phyloP scores from a whole-genome alignment of 2,888 invertebrate species.

The Metallyticus violacea region DNA sequence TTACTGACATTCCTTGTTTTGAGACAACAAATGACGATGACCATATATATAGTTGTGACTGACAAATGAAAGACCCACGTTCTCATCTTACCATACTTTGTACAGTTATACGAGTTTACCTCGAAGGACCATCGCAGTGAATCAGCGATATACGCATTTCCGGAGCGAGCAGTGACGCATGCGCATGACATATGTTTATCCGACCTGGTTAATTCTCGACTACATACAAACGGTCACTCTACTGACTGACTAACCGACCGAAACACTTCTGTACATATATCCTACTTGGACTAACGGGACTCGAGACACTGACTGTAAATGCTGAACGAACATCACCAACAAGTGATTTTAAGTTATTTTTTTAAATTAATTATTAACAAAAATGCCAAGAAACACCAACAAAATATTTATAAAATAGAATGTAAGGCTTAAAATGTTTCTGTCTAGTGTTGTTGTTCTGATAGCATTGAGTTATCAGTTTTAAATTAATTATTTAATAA shows the following conservation, averaged over 20 bases:
- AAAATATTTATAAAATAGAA: background rate
- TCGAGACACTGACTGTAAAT: background rate
- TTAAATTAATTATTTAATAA: constrained; percentile 11
- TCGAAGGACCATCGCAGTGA: background rate
- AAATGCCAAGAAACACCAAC: background rate
- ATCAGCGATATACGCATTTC: background rate
- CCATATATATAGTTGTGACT: background rate
- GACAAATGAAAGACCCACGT: background rate
- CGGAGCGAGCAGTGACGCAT: background rate
- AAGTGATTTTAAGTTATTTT: background rate
- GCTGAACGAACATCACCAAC: background rate
- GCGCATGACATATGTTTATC: background rate
- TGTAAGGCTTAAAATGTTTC: too few relatives aligned
- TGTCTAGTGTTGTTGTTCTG: background rate
- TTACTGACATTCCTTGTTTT: background rate
- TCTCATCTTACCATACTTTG: too few relatives aligned
- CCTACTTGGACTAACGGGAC: background rate
- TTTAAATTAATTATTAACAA: background rate
- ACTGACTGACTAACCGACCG: background rate
- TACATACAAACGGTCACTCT: background rate
- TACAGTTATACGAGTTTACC: too few relatives aligned
- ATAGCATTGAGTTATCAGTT: background rate
- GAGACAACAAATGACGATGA: background rate
- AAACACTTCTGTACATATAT: background rate
- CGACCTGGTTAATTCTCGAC: background rate